Evolutionary conservation across 2,113 vertebrate genomes (phyloP).

Genomic region (Noturus placidus): DNA sequence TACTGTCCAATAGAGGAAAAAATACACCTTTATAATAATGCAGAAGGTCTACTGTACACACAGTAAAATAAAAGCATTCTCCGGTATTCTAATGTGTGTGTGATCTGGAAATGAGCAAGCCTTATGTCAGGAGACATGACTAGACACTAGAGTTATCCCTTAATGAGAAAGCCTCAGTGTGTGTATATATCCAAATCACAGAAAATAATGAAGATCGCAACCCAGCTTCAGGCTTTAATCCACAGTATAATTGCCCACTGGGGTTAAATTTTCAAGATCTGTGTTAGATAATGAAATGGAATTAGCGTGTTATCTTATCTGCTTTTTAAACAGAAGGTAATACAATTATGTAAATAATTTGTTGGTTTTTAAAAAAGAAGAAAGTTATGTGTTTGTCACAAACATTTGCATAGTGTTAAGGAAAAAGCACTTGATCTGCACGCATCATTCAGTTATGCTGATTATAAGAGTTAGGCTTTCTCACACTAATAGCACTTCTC

Average conservation of each 20-base stretch:
- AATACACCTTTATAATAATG: neutral
- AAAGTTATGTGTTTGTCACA: neutral
- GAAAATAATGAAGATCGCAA: neutral
- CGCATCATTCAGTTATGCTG: neutral
- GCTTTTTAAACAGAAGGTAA: neutral
- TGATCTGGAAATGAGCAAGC: constrained; percentile 25
- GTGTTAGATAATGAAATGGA: neutral
- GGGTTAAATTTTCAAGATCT: neutral
- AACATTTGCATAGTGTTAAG: neutral
- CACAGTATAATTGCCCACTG: neutral
- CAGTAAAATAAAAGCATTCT: constrained; percentile 20
- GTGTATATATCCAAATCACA: constrained; percentile 17
- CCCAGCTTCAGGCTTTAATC: neutral
- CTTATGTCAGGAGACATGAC: constrained; percentile 1
- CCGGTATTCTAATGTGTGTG: constrained; percentile 18
- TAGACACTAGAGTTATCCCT: neutral
- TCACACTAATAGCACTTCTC: neutral
- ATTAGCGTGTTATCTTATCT: constrained; percentile 6
- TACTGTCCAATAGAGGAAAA: neutral
- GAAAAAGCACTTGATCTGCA: neutral
- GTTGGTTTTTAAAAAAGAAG: neutral
- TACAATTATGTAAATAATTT: neutral
- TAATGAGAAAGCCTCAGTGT: neutral
- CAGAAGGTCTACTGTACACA: neutral
- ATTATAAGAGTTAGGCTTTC: neutral